A percentile compares a stretch with the other conserved stretches of the same genome.
phyloP scores from a whole-genome alignment of 30 jellyfish, hydroid and myxozoan species.

The Aurelia coerulea region DNA sequence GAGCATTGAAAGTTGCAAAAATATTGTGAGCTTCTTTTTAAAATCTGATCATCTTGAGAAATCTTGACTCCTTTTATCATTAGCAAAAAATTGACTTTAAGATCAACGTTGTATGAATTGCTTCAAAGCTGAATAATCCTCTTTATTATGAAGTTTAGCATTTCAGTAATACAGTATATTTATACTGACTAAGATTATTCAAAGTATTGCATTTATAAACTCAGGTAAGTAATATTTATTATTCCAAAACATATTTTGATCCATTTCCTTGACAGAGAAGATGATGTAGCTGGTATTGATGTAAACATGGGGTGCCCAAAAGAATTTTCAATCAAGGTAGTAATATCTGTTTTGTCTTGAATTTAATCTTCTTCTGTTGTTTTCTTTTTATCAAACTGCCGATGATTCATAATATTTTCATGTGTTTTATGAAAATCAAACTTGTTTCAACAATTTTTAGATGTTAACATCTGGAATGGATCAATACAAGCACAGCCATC shows the following conservation, averaged over 20 bases:
- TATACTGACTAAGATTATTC: neutral
- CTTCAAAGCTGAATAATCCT: too few species aligned
- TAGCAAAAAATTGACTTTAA: too few species aligned
- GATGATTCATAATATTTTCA: neutral
- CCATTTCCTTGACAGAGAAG: slow-evolving; percentile 56
- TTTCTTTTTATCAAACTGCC: neutral
- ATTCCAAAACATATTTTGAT: neutral
- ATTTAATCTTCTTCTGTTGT: neutral
- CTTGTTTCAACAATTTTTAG: too few species aligned
- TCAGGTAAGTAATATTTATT: too few species aligned
- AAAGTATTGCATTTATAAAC: neutral
- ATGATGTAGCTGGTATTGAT: slow-evolving; percentile 97
- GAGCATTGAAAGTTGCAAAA: slow-evolving; percentile 90
- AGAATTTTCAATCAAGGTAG: slow-evolving; percentile 94
- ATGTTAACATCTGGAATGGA: too few species aligned
- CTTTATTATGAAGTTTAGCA: too few species aligned
- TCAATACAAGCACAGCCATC: too few species aligned
- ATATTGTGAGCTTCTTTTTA: slow-evolving; percentile 62
- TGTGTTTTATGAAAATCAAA: too few species aligned
- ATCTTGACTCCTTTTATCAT: too few species aligned
- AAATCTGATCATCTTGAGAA: neutral
- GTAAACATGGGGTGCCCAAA: slow-evolving; percentile 99
- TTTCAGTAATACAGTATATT: too few species aligned
- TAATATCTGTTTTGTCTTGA: neutral
- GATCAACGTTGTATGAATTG: too few species aligned